phyloP scores from a whole-genome alignment of 2,797 vertebrate genomes.

The Agapornis canus region DNA sequence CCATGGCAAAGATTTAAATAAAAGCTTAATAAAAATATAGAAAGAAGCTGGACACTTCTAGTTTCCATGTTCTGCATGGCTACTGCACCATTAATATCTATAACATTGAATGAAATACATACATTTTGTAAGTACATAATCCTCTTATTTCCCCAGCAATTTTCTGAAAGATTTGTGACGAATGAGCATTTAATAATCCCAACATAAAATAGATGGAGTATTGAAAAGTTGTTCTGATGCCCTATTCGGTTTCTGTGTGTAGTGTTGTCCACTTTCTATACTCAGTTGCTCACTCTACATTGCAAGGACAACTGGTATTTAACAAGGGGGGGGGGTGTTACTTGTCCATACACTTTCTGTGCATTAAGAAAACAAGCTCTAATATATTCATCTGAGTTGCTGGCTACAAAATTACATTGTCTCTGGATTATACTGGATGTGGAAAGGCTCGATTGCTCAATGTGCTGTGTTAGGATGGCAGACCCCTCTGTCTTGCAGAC shows the following conservation, averaged over 20 bases:
- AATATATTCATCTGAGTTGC: neutral
- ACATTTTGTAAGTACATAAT: neutral
- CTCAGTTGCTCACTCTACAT: neutral
- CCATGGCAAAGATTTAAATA: neutral
- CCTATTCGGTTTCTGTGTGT: neutral
- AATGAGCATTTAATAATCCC: neutral
- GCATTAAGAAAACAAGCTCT: neutral
- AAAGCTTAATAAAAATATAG: neutral
- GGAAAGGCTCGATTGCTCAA: neutral
- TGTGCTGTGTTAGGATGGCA: neutral
- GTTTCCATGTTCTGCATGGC: rapidly evolving
- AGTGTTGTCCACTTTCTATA: neutral
- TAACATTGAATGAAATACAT: neutral
- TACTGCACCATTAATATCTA: neutral
- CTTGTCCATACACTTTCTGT: neutral
- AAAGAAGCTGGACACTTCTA: neutral
- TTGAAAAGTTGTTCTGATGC: neutral
- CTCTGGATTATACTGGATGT: neutral
- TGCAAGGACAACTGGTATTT: conserved; percentile 2
- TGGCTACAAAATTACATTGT: neutral
- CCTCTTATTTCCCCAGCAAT: neutral
- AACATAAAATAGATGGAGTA: neutral
- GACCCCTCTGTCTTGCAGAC: neutral
- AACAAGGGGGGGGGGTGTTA: neutral
- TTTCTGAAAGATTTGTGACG: neutral